Percentiles rank a stretch among this genome's conserved stretches.
Evolutionary conservation across 2,797 vertebrate genomes (phyloP).

Genomic region (Enteromius trimaculatus): DNA sequence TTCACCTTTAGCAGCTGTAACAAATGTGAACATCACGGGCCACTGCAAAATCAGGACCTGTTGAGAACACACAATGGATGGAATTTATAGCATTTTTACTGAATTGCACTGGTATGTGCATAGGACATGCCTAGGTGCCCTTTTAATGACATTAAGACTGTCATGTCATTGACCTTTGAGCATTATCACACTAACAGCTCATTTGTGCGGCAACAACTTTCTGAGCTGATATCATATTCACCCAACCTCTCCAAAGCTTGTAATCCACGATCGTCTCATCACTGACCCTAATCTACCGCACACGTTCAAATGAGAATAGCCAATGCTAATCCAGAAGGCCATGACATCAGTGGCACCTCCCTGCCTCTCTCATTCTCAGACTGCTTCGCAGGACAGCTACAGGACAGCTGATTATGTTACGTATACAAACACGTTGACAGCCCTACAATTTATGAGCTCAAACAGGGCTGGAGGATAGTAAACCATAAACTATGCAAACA

Average conservation of each 20-base stretch:
- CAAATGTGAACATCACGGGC: neutral
- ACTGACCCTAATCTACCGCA: conserved; percentile 46
- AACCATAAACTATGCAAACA: conserved; percentile 13
- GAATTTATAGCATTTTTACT: neutral
- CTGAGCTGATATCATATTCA: conserved; percentile 19
- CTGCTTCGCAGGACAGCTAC: conserved; percentile 34
- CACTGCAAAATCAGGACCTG: neutral
- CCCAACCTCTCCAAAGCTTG: conserved; percentile 3
- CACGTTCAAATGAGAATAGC: conserved; percentile 28
- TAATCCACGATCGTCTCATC: conserved; percentile 37
- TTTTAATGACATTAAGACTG: conserved; percentile 14
- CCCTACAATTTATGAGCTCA: conserved; percentile 8
- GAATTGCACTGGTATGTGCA: neutral
- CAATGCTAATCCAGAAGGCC: conserved; percentile 28
- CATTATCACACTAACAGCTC: conserved; percentile 42
- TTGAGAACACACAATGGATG: neutral
- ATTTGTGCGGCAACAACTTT: conserved; percentile 25
- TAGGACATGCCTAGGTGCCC: conserved; percentile 13
- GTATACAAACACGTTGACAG: conserved; percentile 17
- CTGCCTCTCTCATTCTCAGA: conserved; percentile 1
- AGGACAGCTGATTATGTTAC: conserved; percentile 2
- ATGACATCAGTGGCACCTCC: neutral
- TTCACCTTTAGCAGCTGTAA: neutral
- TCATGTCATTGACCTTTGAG: conserved; percentile 44
- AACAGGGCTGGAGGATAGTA: neutral